A percentile compares a stretch with the other conserved stretches of the same genome.
Evolutionary conservation across 2,888 invertebrate species (phyloP).

Genomic region (Paralinhomoeus sp.): DNA sequence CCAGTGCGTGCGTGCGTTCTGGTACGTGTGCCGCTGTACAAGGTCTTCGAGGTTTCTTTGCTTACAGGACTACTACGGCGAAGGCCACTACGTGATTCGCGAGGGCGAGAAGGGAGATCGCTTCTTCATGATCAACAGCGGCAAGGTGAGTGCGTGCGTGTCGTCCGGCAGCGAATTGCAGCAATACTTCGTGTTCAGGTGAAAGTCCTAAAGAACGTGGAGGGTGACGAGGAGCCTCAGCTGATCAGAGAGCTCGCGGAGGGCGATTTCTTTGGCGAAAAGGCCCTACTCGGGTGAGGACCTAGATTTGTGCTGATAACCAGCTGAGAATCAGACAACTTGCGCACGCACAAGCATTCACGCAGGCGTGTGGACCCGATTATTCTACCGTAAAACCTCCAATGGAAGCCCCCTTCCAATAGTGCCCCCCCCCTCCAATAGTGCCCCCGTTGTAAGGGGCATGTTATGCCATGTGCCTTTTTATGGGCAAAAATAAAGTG

Average conservation of each 20-base stretch:
- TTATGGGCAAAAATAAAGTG: too few species aligned
- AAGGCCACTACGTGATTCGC: constrained; percentile 51
- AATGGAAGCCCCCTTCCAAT: too few species aligned
- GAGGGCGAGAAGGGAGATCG: constrained; percentile 69
- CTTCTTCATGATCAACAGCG: constrained; percentile 68
- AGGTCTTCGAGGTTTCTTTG: too few species aligned
- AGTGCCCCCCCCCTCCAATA: too few species aligned
- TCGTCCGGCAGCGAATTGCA: not conserved
- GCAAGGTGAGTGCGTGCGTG: constrained; percentile 38
- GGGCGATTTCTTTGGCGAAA: constrained; percentile 69
- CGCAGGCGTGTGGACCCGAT: too few species aligned
- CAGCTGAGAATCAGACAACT: too few species aligned
- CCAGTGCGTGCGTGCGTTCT: too few species aligned
- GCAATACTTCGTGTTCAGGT: constrained; percentile 18
- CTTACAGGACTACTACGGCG: constrained; percentile 50
- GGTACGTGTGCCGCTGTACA: too few species aligned
- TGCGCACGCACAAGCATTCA: too few species aligned
- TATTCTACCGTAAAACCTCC: too few species aligned
- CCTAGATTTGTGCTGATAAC: not conserved
- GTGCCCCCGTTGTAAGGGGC: too few species aligned
- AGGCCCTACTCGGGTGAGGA: constrained; percentile 46
- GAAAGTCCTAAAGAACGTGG: constrained; percentile 26
- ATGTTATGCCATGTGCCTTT: too few species aligned
- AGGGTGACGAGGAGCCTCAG: constrained; percentile 35
- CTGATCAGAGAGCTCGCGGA: constrained; percentile 45